These are phyloP conservation scores for Crotalus tigris DNA, from an alignment of 2,113 vertebrate species.

Conservation along the genomic window DNA sequence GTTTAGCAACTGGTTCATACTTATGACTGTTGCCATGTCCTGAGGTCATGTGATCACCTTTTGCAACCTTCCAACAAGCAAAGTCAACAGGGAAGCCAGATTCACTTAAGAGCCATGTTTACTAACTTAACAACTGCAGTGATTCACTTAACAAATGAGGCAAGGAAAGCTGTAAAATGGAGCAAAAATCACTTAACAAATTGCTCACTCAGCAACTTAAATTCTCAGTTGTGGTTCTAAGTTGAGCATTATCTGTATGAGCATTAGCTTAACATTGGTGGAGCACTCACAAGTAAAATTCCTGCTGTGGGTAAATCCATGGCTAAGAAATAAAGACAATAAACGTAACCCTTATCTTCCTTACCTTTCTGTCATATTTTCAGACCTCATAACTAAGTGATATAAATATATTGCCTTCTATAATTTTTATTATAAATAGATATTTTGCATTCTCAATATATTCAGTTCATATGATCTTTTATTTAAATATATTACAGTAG, in stretches of 20 bases:
- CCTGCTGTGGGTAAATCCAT: not conserved
- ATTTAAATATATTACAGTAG: not conserved
- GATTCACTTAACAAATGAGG: not conserved
- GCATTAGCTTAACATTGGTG: not conserved
- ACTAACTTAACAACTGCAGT: not conserved
- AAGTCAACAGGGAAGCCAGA: no score
- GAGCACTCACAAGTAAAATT: not conserved
- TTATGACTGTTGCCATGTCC: not conserved
- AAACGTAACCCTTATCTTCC: not conserved
- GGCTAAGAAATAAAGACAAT: not conserved
- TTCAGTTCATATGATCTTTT: rapidly evolving
- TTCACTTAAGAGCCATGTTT: no score
- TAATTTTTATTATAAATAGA: not conserved
- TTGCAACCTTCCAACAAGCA: not conserved
- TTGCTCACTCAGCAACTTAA: no score
- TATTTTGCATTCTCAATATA: not conserved
- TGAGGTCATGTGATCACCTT: not conserved
- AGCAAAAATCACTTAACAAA: not conserved
- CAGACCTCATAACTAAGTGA: not conserved
- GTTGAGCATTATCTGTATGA: not conserved
- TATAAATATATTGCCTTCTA: not conserved
- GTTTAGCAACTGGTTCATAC: not conserved
- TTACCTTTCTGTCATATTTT: not conserved
- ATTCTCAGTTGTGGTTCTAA: not conserved
- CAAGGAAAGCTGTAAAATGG: not conserved